A percentile compares a stretch with the other conserved stretches of the same genome.
Conservation (phyloP, 2,113 vertebrate genomes). For the Pygoscelis adeliae region DNA sequence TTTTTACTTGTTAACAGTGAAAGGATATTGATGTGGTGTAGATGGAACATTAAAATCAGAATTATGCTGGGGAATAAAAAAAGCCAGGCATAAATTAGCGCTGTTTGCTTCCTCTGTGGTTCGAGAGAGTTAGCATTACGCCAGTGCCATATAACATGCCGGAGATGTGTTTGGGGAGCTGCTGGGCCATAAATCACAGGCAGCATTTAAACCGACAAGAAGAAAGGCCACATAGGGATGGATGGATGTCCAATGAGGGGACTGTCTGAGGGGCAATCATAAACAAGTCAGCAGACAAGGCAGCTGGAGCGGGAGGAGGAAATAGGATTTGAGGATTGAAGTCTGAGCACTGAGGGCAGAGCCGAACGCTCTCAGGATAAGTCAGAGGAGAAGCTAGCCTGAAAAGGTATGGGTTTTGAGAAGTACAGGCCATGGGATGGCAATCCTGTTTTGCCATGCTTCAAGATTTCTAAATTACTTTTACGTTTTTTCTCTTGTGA, state of each 20-base stretch:
- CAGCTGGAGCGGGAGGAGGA: not conserved
- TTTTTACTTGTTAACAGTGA: not conserved
- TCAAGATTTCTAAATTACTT: not conserved
- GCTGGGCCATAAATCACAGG: slow-evolving; percentile 25
- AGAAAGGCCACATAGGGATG: slow-evolving; percentile 32
- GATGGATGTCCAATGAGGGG: slow-evolving; percentile 12
- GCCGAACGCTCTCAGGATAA: not conserved
- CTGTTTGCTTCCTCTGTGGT: not conserved
- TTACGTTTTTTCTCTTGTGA: not conserved
- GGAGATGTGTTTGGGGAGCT: not conserved
- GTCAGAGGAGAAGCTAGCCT: not conserved
- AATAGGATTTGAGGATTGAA: not conserved
- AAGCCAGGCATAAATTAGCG: slow-evolving; percentile 30
- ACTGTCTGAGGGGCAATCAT: not conserved
- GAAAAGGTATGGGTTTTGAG: fast-evolving
- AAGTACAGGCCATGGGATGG: not conserved
- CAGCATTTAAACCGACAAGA: not conserved
- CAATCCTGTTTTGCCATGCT: not conserved
- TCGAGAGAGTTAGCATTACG: not conserved
- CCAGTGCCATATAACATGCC: not conserved
- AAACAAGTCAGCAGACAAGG: not conserved
- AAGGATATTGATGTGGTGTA: slow-evolving; percentile 23
- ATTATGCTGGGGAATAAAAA: slow-evolving; percentile 33
- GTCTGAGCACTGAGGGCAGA: not conserved
- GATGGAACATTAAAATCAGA: slow-evolving; percentile 46